A percentile compares a stretch with the other conserved stretches of the same genome.
Conservation (phyloP, 1,140 invertebrate species). For the Nymphalis io region DNA sequence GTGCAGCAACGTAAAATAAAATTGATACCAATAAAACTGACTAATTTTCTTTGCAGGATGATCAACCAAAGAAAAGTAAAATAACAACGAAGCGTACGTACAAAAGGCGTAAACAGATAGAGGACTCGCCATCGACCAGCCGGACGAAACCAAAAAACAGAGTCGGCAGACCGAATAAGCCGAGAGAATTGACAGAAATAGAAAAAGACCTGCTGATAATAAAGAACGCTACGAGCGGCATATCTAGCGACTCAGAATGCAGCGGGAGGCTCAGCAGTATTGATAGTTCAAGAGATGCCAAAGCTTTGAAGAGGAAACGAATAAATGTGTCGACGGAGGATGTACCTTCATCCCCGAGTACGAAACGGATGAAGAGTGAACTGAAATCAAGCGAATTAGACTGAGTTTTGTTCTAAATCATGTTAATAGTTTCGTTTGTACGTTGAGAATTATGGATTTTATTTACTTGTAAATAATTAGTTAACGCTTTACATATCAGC, state of each 20-base stretch:
- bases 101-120: slow-evolving; percentile 57
- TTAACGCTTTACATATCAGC: slow-evolving; percentile 35
- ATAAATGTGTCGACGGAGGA: neutral
- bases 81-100: slow-evolving; percentile 54
- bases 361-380: slow-evolving; percentile 32
- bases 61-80: slow-evolving; percentile 62
- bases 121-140: slow-evolving; percentile 50
- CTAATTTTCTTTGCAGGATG: slow-evolving; percentile 45
- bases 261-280: slow-evolving; percentile 45
- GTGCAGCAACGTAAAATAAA: too few species aligned
- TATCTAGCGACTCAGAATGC: slow-evolving; percentile 62
- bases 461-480: slow-evolving; percentile 34
- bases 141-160: slow-evolving; percentile 34
- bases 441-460: slow-evolving; percentile 27
- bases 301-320: slow-evolving; percentile 24
- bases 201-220: slow-evolving; percentile 72
- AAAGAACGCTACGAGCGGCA: slow-evolving; percentile 59
- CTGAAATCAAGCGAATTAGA: neutral
- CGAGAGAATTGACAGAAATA: slow-evolving; percentile 65
- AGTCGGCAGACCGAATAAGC: slow-evolving; percentile 54
- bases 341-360: slow-evolving; percentile 23
- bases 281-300: slow-evolving; percentile 43
- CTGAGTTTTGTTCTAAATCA: neutral
- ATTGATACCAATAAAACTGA: too few species aligned
- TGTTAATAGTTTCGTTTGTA: slow-evolving; percentile 16